Percentiles rank a stretch among this genome's conserved stretches.
Evolutionary conservation across 2,797 vertebrate species (phyloP).

Genomic region (Limnodromus scolopaceus): DNA sequence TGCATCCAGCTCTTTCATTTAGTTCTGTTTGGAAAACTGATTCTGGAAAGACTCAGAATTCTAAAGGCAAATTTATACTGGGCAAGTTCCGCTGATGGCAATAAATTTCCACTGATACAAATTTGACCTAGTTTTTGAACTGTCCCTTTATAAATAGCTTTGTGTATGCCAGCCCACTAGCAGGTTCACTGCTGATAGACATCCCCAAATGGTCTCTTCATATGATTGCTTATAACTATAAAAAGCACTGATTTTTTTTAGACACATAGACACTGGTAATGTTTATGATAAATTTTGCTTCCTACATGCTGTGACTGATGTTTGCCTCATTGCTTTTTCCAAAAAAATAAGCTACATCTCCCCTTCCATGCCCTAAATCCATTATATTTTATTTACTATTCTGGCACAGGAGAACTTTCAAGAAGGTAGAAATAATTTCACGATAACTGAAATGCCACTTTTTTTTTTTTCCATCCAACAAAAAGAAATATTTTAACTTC

Average conservation of each 20-base stretch:
- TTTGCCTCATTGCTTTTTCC: background rate
- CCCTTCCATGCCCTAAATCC: background rate
- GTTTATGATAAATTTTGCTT: background rate
- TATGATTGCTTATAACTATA: background rate
- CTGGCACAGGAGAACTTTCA: background rate
- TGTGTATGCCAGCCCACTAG: background rate
- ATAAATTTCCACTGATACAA: background rate
- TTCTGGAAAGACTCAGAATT: background rate
- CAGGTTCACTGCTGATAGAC: background rate
- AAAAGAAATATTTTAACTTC: constrained; percentile 14
- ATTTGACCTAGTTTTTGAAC: background rate
- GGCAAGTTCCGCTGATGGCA: background rate
- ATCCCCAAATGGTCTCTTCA: background rate
- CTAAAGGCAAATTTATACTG: background rate
- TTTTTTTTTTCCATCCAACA: background rate
- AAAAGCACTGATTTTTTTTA: background rate
- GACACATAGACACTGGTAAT: background rate
- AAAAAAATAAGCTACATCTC: background rate
- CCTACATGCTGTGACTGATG: background rate
- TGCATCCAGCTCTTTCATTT: background rate
- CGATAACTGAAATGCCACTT: background rate
- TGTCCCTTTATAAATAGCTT: background rate
- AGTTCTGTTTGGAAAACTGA: background rate
- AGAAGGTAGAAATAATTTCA: background rate
- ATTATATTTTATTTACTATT: background rate